Evolutionary conservation across 2,113 vertebrate species (phyloP).

Genomic region (Lycocorax pyrrhopterus): DNA sequence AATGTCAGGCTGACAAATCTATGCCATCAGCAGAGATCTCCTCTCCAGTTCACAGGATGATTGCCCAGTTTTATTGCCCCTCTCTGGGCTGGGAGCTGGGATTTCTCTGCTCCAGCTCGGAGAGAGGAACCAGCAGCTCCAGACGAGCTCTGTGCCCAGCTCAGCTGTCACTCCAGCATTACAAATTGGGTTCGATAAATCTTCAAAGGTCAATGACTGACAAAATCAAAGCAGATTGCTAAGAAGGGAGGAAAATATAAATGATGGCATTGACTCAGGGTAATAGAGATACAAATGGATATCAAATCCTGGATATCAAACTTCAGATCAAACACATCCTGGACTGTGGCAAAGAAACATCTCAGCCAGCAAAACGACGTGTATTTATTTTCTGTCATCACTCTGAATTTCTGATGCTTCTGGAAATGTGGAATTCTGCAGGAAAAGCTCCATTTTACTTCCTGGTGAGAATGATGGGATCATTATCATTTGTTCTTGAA

Average conservation of each 20-base stretch:
- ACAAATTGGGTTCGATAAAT: not conserved
- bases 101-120: not conserved
- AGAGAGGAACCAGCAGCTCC: not conserved
- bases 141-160: not conserved
- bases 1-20: conserved; percentile 55
- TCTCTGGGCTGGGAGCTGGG: not conserved
- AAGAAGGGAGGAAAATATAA: not conserved
- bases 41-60: not conserved
- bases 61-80: conserved; percentile 18
- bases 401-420: not conserved
- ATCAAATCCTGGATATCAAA: not conserved
- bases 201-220: conserved; percentile 9
- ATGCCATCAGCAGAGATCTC: conserved; percentile 35
- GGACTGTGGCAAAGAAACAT: not conserved
- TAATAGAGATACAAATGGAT: not conserved
- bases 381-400: not conserved
- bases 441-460: not conserved
- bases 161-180: not conserved
- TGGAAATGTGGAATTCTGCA: not conserved
- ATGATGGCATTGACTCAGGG: not conserved
- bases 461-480: not conserved
- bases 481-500: not conserved
- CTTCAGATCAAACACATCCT: not conserved
- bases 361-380: not conserved
- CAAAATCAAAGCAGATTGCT: not conserved